Conservation (phyloP, 2,113 vertebrate species). For the Phylloscopus whistleri region DNA sequence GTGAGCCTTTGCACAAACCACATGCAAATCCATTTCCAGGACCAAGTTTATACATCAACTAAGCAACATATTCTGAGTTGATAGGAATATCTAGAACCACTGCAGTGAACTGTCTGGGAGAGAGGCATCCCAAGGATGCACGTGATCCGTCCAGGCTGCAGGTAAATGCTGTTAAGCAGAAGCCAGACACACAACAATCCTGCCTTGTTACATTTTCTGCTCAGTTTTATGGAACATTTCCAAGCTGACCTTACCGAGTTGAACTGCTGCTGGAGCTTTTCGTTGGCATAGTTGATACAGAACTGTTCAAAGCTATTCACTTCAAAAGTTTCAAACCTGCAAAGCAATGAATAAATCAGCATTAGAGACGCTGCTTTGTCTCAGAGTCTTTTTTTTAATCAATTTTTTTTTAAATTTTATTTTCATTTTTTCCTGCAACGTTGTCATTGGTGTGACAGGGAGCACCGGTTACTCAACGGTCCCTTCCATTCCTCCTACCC, state of each 20-base stretch:
- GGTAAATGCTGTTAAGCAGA: not conserved
- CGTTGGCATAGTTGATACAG: constrained; percentile 98
- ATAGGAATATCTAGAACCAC: not conserved
- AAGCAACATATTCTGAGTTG: not conserved
- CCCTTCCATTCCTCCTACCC: not conserved
- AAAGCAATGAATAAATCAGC: constrained; percentile 13
- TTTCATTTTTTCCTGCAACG: rapidly evolving
- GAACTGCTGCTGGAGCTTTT: constrained; percentile 98
- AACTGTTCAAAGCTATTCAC: constrained; percentile 98
- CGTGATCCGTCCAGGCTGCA: rapidly evolving
- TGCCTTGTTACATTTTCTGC: not conserved
- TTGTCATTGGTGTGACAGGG: rapidly evolving
- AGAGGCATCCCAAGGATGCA: not conserved
- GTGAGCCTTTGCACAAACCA: not conserved
- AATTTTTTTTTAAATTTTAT: too few relatives aligned
- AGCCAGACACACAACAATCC: not conserved
- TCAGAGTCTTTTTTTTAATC: not conserved
- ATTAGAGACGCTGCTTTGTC: not conserved
- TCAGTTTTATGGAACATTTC: not conserved
- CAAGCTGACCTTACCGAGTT: constrained; percentile 81
- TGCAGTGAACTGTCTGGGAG: not conserved
- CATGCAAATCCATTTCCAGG: not conserved
- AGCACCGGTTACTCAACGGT: not conserved
- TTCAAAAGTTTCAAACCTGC: constrained; percentile 96
- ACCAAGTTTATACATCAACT: not conserved